phyloP scores from a whole-genome alignment of 2,113 vertebrate genomes.

The Seriola quinqueradiata region DNA sequence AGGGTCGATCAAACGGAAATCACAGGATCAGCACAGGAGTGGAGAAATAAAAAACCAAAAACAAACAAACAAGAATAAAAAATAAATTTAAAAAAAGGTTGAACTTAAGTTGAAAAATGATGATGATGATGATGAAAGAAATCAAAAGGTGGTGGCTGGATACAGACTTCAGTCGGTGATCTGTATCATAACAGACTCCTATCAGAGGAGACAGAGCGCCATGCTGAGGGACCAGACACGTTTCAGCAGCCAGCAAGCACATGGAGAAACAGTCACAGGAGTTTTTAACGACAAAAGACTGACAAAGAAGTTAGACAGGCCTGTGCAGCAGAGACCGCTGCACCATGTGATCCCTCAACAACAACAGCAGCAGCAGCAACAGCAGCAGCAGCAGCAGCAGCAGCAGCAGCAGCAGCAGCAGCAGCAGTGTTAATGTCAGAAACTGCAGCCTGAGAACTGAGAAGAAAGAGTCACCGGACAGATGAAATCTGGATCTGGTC shows the following conservation, averaged over 20 bases:
- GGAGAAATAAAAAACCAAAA: neutral
- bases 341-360: neutral
- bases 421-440: conserved; percentile 7
- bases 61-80: no score
- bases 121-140: neutral
- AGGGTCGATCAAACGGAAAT: conserved; percentile 10
- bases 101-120: conserved; percentile 1
- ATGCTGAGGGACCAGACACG: conserved; percentile 29
- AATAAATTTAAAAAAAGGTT: neutral
- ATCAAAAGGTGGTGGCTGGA: neutral
- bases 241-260: conserved; percentile 36
- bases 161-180: neutral
- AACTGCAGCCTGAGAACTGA: neutral
- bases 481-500: neutral
- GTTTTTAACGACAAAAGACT: conserved; percentile 23
- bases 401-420: neutral
- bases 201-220: conserved; percentile 18
- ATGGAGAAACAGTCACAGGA: neutral
- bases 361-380: no score
- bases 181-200: conserved; percentile 1
- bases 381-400: no score
- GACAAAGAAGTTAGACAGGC: conserved; percentile 27
- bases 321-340: neutral
- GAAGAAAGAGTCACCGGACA: neutral
- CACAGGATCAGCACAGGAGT: neutral